Percentiles rank a stretch among this genome's conserved stretches.
These are phyloP conservation scores for Malacoctenus gilli DNA, from an alignment of 2,797 vertebrate species.

Conservation along the genomic window DNA sequence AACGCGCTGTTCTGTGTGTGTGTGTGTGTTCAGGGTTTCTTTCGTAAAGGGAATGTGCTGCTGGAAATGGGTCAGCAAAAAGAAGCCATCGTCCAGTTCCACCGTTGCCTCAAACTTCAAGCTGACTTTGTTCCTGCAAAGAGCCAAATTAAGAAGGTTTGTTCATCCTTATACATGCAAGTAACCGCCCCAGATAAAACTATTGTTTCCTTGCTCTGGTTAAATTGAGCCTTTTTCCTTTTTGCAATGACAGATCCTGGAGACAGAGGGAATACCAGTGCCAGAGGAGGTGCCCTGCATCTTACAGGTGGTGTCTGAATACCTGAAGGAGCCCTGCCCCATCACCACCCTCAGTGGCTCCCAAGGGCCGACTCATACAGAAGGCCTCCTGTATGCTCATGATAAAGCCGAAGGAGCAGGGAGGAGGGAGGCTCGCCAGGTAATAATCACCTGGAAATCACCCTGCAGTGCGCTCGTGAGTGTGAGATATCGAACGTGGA, in stretches of 20 bases:
- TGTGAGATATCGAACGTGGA: constrained; percentile 1
- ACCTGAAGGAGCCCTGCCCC: constrained; percentile 70
- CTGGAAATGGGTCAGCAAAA: constrained; percentile 84
- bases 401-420: constrained; percentile 43
- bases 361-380: constrained; percentile 54
- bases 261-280: constrained; percentile 74
- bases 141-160: constrained; percentile 85
- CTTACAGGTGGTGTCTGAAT: constrained; percentile 75
- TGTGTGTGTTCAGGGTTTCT: constrained; percentile 80
- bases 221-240: no score
- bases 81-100: constrained; percentile 84
- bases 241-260: constrained; percentile 73
- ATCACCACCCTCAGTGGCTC: constrained; percentile 70
- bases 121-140: constrained; percentile 80
- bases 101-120: constrained; percentile 85
- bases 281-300: constrained; percentile 77
- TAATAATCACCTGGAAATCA: not conserved
- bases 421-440: constrained; percentile 57
- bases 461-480: not conserved
- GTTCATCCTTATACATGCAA: constrained; percentile 2
- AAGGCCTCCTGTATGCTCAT: constrained; percentile 44
- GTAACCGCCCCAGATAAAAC: no score
- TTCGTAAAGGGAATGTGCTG: constrained; percentile 88
- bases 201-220: no score
- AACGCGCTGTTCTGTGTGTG: constrained; percentile 28